Evolutionary conservation across 2,113 vertebrate genomes (phyloP).

Genomic region (Eptesicus fuscus): DNA sequence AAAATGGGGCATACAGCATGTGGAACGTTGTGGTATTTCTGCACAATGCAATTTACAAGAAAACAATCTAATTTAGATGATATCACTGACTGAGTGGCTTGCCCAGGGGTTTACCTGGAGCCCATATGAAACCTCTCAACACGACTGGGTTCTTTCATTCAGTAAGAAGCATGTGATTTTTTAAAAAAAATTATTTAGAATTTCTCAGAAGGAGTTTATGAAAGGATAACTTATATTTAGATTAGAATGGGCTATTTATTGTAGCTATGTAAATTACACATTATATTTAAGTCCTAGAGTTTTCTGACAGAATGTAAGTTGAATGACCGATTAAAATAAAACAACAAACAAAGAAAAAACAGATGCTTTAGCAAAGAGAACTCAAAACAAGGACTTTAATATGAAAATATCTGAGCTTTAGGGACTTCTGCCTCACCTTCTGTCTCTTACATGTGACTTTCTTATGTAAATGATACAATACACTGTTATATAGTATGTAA

Average conservation of each 20-base stretch:
- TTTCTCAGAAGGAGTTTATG: conserved; percentile 46
- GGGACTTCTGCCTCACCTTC: neutral
- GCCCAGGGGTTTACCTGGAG: conserved; percentile 36
- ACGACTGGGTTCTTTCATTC: conserved; percentile 59
- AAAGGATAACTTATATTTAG: conserved; percentile 44
- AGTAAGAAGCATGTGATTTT: conserved; percentile 57
- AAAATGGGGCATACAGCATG: conserved; percentile 67
- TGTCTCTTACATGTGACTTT: neutral
- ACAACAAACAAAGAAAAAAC: neutral
- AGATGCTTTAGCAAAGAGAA: neutral
- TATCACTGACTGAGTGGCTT: neutral
- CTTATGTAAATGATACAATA: neutral
- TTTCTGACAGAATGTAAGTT: neutral
- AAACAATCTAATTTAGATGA: conserved; percentile 64
- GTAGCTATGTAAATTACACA: neutral
- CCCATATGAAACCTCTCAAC: conserved; percentile 45
- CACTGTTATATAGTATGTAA: neutral
- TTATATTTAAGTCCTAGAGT: neutral
- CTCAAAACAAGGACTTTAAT: neutral
- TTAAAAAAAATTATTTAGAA: conserved; percentile 46
- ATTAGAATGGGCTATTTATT: neutral
- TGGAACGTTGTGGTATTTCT: conserved; percentile 29
- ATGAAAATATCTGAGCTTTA: neutral
- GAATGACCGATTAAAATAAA: neutral
- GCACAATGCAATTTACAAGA: conserved; percentile 44